Evolutionary conservation across 2,113 vertebrate species (phyloP).

Genomic region (Neotoma lepida): DNA sequence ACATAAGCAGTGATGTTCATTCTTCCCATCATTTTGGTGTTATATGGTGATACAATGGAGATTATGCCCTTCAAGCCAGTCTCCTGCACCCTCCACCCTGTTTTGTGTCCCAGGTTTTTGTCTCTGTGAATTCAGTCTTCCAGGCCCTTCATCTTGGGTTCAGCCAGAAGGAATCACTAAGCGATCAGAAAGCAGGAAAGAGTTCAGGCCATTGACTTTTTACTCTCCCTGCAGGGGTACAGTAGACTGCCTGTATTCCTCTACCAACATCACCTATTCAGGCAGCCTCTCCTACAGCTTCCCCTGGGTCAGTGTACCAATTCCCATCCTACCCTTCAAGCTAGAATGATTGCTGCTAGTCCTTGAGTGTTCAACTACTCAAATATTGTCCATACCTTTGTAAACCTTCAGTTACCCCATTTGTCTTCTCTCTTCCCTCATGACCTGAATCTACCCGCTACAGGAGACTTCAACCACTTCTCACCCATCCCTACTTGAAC

Average conservation of each 20-base stretch:
- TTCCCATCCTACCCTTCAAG: neutral
- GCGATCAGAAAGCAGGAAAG: neutral
- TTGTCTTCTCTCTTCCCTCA: neutral
- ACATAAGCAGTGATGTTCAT: neutral
- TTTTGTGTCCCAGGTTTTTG: neutral
- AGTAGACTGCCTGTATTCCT: neutral
- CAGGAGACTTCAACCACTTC: neutral
- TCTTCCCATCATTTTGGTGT: neutral
- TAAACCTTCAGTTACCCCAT: neutral
- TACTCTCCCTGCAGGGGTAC: neutral
- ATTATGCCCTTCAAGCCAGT: neutral
- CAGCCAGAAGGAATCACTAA: neutral
- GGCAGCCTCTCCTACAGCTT: neutral
- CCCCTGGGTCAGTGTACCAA: neutral
- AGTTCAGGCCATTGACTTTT: neutral
- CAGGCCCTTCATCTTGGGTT: neutral
- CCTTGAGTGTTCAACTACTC: neutral
- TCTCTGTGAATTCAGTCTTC: neutral
- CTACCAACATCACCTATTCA: neutral
- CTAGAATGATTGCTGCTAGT: neutral
- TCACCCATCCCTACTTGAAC: neutral
- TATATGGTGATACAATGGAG: neutral
- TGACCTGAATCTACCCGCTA: neutral
- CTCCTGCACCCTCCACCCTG: neutral
- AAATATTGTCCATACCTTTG: neutral